phyloP scores from a whole-genome alignment of 2,797 vertebrate species.

The Hybognathus amarus region DNA sequence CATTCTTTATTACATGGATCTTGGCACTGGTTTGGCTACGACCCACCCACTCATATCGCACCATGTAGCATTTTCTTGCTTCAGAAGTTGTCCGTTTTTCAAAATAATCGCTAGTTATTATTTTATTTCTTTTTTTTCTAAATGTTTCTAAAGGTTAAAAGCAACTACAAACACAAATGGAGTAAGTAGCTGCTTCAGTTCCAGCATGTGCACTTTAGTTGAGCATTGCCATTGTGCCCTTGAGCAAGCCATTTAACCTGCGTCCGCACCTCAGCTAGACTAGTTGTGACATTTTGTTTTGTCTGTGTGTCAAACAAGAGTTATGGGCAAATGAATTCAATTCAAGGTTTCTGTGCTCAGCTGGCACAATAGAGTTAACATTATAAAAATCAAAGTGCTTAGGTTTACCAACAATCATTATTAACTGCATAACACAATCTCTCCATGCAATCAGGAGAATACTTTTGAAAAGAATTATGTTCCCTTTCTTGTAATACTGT shows the following conservation, averaged over 20 bases:
- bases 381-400: neutral
- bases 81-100: neutral
- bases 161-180: neutral
- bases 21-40: conserved; percentile 1
- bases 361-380: conserved; percentile 4
- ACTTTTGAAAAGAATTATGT: neutral
- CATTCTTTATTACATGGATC: neutral
- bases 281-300: conserved; percentile 40
- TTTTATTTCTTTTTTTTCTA: neutral
- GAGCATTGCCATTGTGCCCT: conserved; percentile 30
- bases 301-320: conserved; percentile 31
- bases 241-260: conserved; percentile 29
- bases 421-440: neutral
- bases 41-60: neutral
- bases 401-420: neutral
- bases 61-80: neutral
- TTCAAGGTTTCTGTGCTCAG: conserved; percentile 12
- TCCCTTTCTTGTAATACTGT: neutral
- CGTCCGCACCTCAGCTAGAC: conserved; percentile 31
- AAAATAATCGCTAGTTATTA: conserved; percentile 10
- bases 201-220: conserved; percentile 10
- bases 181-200: neutral
- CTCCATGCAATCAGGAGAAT: neutral
- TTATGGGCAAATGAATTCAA: conserved; percentile 27
- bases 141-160: conserved; percentile 28